Evolutionary conservation across 2,113 vertebrate genomes (phyloP), one percentile per base, ranked within the genome.

Genomic region (Crotalus horridus): DNA sequence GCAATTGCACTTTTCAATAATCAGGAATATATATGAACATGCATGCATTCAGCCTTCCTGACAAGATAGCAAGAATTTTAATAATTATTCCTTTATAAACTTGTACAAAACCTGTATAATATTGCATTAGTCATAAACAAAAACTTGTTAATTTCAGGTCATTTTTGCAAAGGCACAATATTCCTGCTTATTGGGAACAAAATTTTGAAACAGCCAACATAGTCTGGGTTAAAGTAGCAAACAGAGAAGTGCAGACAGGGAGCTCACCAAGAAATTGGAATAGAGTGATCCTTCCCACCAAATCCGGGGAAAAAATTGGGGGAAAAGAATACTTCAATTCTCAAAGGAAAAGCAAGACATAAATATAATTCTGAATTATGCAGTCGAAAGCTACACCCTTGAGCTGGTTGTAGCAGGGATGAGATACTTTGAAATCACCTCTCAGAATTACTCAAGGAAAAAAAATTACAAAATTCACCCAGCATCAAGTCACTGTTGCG

Each of bases 271-370:
- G 64, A 74, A n/a, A 6, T 13, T 1, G 15, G 33, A 81, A 81
- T 6, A 15, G 33, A 8, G 2, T 20, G 15, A 15, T 81, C 15
- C 69, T 81, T 15, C 39, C 2, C 0, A 0, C 6, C 15, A 39
- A 81, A 39, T 39, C 69, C 69, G 0, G 15, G 69, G n/a, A 39
- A 39, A 15, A 81, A 39, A 39, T 20, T 81, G 33, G 33, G 69
- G 2, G 48, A 51, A 39, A 39, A 39, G n/a, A 81, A 39, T 81
- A 55, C 54, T 55, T 55, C 15, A 39, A 81, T 39, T 81, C n/a
- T 39, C n/a, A 81, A 39, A 81, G 13, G 13, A 81, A 81, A 74
- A 81, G 2, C 15, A 81, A 39, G 29, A 81, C n/a, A 20, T 39
- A 81, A 81, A 39, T 20, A 81, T 81, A 81, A 81, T 39, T 20